Evolutionary conservation across 1,140 invertebrate species (phyloP), one percentile per base, ranked within the genome.

Genomic region (Lethrus apterus): DNA sequence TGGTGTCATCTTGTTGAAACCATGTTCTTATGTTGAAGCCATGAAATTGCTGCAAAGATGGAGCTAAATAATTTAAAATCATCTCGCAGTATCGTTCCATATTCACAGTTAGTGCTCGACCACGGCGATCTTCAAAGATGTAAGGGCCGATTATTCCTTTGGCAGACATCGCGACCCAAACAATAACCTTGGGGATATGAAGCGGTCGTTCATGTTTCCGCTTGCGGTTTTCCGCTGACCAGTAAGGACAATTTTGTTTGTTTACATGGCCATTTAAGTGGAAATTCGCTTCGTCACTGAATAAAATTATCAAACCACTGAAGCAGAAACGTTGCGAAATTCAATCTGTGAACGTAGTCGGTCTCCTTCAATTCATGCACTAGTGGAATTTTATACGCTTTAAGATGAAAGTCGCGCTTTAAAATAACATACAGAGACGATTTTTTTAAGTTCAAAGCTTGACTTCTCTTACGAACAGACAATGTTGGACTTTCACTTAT

Each of bases 161-260:
- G 7, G 18, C 43, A 11, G 32, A 49, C 46, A 52, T 45, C 14
- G 32, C 46, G 42, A 3, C 20, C 49, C 48, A 51, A 29, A 42
- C 35, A 21, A 43, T 24, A 3, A 50, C 34, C 48, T 45, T 45
- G 11, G 18, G 5, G 4, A 24, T 5, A 21, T 45, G 18, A 11
- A 45, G 29, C 2, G 29, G 44, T 31, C 2, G 9, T 24, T 45
- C 30, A 35, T 36, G 18, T 11, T 51, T 19, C 26, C 19, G 18
- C 26, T 29, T 18, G 17, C 24, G 35, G 14, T 51, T 51, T 26
- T 32, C n/a, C 23, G 5, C 23, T 26, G 23, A 26, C 23, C 23
- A 26, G 23, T 26, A 26, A 2, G 20, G 15, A 20, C 15, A 46
- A 33, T 50, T 32, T 26, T 47, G 34, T 44, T 26, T 44, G 14